Evolutionary conservation across 2,888 invertebrate species (phyloP).

Genomic region (Hermaeophaga mercurialis): DNA sequence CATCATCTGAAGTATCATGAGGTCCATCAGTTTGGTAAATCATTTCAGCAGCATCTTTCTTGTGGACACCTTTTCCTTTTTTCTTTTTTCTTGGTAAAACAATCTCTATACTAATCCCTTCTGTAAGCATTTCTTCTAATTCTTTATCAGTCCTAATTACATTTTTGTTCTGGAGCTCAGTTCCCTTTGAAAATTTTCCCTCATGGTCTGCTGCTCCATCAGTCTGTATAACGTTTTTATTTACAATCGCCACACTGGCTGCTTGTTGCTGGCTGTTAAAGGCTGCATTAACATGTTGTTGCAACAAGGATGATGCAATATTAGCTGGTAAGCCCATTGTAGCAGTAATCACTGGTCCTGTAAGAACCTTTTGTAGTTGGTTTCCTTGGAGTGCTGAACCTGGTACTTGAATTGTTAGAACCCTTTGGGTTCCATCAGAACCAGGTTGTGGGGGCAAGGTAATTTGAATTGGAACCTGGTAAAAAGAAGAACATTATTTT

Average conservation of each 20-base stretch:
- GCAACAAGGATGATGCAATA: slow-evolving; percentile 81
- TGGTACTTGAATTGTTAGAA: slow-evolving; percentile 89
- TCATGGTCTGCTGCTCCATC: slow-evolving; percentile 41
- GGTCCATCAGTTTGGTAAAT: slow-evolving; percentile 61
- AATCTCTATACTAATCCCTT: slow-evolving; percentile 44
- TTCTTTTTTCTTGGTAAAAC: slow-evolving; percentile 40
- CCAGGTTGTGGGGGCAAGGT: slow-evolving; percentile 83
- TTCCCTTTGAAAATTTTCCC: neutral
- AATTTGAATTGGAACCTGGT: slow-evolving; percentile 67
- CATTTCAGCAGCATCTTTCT: slow-evolving; percentile 5
- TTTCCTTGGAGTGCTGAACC: slow-evolving; percentile 75
- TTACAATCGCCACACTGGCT: slow-evolving; percentile 36
- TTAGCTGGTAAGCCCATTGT: slow-evolving; percentile 85
- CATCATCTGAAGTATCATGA: slow-evolving; percentile 72
- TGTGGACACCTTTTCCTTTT: slow-evolving; percentile 24
- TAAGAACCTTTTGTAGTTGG: slow-evolving; percentile 72
- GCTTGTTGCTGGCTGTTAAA: slow-evolving; percentile 50
- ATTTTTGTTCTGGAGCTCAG: slow-evolving; percentile 5
- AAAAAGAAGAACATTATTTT: too few species aligned
- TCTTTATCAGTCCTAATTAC: slow-evolving; percentile 47
- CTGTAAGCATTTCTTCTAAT: slow-evolving; percentile 51
- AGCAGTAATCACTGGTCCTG: slow-evolving; percentile 87
- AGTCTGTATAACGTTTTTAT: slow-evolving; percentile 43
- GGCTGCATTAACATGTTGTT: slow-evolving; percentile 86
- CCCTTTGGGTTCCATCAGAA: slow-evolving; percentile 66